Evolutionary conservation across 2,113 vertebrate genomes (phyloP), one percentile per base, ranked within the genome.

Genomic region (Antennarius striatus): DNA sequence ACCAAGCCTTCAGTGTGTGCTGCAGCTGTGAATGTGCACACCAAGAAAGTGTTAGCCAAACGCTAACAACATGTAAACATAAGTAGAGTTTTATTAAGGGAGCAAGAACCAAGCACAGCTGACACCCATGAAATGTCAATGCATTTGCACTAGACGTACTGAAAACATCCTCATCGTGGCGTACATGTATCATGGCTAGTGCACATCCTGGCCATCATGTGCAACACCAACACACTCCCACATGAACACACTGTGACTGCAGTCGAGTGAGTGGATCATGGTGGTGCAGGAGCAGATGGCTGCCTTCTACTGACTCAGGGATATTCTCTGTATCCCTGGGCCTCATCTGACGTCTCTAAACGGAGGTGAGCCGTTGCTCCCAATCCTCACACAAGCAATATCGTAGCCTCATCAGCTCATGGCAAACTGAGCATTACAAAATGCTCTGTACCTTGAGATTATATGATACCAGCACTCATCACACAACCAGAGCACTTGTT

Each of bases 381-480:
- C 48, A 61, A n/a, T 54, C 5, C 40, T 16, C 10, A 14, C 13
- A 55, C n/a, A 9, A 3, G 7, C 40, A 3, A 29, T 54, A 39
- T 62, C 29, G 54, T 13, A 47, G 15, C 6, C 39, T 51, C 6
- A 63, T 51, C 29, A 57, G 22, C 32, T 61, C 9, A 29, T 39
- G 12, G 16, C 40, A 54, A 70, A 54, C 57, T 61, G 47, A 53
- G 40, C n/a, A 45, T 32, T 22, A 22, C 49, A 54, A 48, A 48
- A 14, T 48, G 49, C 4, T 54, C 42, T 15, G 9, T 4, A 22
- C 32, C 50, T 50, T 39, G 9, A 22, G 22, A 22, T 22, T 22
- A 22, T 22, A 2, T 22, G 22, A 22, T 2, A 22, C 22, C 22
- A 22, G 22, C 22, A 2, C 22, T 22, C 22, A 22, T 22, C 22